Percentiles rank a stretch among this genome's conserved stretches.
phyloP scores from a whole-genome alignment of 2,888 invertebrate species.

The Eristalinus sepulchralis region DNA sequence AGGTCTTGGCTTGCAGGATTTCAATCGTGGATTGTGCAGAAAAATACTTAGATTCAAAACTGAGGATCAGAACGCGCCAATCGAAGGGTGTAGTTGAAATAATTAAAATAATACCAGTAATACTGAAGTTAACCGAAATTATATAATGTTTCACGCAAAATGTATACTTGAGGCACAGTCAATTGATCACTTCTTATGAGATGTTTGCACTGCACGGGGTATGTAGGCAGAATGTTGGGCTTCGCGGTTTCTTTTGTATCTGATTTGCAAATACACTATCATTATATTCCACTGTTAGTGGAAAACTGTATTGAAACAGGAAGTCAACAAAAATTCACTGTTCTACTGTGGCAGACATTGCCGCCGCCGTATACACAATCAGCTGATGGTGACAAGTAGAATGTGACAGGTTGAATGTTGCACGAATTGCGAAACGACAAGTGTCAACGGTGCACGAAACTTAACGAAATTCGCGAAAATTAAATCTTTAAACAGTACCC shows the following conservation, averaged over 20 bases:
- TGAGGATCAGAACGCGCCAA: not conserved
- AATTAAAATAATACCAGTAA: not conserved
- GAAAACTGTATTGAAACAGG: constrained; percentile 7
- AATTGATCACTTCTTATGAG: not conserved
- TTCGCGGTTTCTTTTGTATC: not conserved
- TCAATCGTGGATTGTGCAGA: not conserved
- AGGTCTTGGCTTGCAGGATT: not conserved
- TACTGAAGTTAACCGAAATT: not conserved
- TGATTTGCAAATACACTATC: not conserved
- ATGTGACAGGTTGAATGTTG: not conserved
- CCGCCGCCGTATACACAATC: not conserved
- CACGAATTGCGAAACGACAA: not conserved
- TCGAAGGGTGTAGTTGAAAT: not conserved
- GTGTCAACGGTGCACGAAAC: not conserved
- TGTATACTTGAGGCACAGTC: not conserved
- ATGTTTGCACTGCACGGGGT: not conserved
- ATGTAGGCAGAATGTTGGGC: not conserved
- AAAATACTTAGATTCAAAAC: not conserved
- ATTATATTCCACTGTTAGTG: not conserved
- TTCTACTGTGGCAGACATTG: constrained; percentile 12
- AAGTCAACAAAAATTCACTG: constrained; percentile 37
- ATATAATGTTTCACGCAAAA: not conserved
- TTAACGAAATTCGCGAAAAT: not conserved
- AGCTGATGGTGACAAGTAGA: not conserved
- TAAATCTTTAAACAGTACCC: not conserved